These are phyloP conservation scores for Blastobasis adustella DNA, from an alignment of 2,888 invertebrate genomes.

Conservation along the genomic window DNA sequence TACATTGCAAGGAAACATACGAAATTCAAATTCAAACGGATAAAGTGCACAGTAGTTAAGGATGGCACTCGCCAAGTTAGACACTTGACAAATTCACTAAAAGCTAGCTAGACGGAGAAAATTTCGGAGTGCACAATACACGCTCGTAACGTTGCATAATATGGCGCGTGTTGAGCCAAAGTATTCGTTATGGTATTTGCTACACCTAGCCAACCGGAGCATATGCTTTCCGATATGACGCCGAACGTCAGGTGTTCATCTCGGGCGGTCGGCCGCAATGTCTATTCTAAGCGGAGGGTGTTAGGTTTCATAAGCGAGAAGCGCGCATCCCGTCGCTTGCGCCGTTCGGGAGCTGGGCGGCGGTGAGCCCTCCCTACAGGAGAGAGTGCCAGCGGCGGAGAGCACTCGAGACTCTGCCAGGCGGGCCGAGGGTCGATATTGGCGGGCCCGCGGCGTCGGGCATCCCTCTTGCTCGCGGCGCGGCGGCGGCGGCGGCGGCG, in stretches of 20 bases:
- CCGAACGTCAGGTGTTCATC: slow-evolving; percentile 73
- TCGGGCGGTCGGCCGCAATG: slow-evolving; percentile 33
- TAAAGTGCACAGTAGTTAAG: no score
- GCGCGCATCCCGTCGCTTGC: slow-evolving; percentile 24
- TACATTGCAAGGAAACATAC: no score
- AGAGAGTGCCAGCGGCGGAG: slow-evolving; percentile 50
- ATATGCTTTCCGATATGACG: slow-evolving; percentile 72
- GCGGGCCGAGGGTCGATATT: slow-evolving; percentile 65
- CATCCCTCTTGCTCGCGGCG: slow-evolving; percentile 67
- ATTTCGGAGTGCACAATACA: slow-evolving; percentile 60
- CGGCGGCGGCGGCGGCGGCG: slow-evolving; percentile 64
- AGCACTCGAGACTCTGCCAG: slow-evolving; percentile 65
- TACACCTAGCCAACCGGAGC: slow-evolving; percentile 71
- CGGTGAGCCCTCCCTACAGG: slow-evolving; percentile 62
- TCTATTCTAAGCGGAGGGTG: slow-evolving; percentile 31
- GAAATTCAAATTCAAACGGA: no score
- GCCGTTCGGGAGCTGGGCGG: slow-evolving; percentile 32
- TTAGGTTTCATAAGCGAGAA: slow-evolving; percentile 36
- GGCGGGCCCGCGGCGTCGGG: slow-evolving; percentile 53
- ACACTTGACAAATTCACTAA: slow-evolving; percentile 20
- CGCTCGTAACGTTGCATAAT: slow-evolving; percentile 68
- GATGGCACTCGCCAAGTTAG: no score
- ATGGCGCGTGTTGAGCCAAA: slow-evolving; percentile 69
- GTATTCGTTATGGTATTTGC: slow-evolving; percentile 74
- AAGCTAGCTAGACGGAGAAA: slow-evolving; percentile 52